These are phyloP conservation scores for human (Homo sapiens) DNA, from an alignment of 2,113 vertebrate species.

Conservation along the genomic window DNA sequence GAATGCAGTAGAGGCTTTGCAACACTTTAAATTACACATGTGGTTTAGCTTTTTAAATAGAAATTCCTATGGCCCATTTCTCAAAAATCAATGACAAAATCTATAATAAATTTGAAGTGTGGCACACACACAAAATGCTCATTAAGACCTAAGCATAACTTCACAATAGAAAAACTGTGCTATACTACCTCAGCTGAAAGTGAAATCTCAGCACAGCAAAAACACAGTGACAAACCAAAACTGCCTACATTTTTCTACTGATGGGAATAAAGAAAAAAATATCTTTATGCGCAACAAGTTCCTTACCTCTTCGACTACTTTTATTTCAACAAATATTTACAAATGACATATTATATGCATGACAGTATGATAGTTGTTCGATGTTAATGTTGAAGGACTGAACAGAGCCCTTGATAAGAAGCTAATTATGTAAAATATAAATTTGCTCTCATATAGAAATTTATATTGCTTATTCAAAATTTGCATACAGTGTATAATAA, in stretches of 20 bases:
- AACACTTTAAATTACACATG: constrained; percentile 57
- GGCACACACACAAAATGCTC: background rate
- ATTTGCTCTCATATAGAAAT: background rate
- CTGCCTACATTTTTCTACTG: background rate
- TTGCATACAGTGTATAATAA: background rate
- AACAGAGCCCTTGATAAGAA: background rate
- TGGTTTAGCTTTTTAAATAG: constrained; percentile 26
- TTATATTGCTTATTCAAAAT: background rate
- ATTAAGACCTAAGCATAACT: background rate
- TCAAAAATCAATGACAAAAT: constrained; percentile 64
- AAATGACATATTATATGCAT: background rate
- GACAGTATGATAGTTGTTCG: background rate
- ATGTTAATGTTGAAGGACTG: background rate
- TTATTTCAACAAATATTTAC: background rate
- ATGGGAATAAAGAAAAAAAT: background rate
- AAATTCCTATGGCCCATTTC: constrained; percentile 42
- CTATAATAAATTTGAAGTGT: constrained; percentile 54
- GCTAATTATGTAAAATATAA: background rate
- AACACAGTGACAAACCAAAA: background rate
- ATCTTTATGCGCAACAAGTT: background rate
- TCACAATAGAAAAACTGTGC: background rate
- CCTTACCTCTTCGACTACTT: background rate
- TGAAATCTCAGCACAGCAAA: background rate
- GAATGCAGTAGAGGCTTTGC: background rate
- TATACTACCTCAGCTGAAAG: background rate